Evolutionary conservation across 2,113 vertebrate genomes (phyloP), one percentile per base, ranked within the genome.

Genomic region (Chionodraco myersi): DNA sequence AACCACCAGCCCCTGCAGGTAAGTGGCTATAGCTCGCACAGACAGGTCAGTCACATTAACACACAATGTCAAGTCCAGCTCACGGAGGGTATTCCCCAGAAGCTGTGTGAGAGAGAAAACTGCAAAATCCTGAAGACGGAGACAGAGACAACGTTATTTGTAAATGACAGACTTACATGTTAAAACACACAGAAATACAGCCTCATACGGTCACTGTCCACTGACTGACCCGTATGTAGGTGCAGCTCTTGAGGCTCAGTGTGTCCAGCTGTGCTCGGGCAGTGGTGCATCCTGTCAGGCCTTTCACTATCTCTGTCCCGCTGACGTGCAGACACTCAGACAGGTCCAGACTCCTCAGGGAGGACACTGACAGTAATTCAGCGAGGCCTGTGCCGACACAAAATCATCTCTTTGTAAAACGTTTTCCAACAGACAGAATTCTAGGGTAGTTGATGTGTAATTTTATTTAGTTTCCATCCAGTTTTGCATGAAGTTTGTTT

Each of bases 21-120:
- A 88, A 45, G 93, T 91, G 51, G 94, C 77, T 18, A 97, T 95
- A 8, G 95, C 93, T 4, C 89, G 91, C 85, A 96, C 34, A 0
- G 95, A 96, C 71, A 80, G 61, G 77, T 96, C 94, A 0, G 94
- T 96, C 83, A 97, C 90, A 26, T 92, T 90, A 58, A 92, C 58
- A 4, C 96, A 97, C 2, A 94, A 97, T 0, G 94, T 95, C 77
- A 97, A 90, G 73, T 97, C 96, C 10, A 97, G 82, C 80, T 94
- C 92, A 2, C 75, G 91, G 34, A 97, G 93, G 6, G 83, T 89
- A 2, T 77, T 30, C 16, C 93, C 77, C 0, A 96, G 87, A 1
- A 74, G 77, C 84, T 86, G 89, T 13, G 93, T 82, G 64, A 97
- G 84, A 10, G 93, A 94, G 61, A 93, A 83, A 45, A 97, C 90